Evolutionary conservation across 1,140 invertebrate genomes (phyloP).

Genomic region (Camponotus floridanus): DNA sequence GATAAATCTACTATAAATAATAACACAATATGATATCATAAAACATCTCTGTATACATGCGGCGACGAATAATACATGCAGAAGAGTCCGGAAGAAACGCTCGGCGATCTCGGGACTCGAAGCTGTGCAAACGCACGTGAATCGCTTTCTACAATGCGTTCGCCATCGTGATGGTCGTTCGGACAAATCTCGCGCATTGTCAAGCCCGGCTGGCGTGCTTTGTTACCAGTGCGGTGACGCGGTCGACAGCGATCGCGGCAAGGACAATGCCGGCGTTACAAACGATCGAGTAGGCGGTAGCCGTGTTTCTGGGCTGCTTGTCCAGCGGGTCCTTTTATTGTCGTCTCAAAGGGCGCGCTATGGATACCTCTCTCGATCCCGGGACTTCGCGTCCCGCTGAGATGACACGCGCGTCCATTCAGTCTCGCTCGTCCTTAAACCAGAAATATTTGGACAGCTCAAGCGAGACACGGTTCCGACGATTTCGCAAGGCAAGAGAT

Average conservation of each 20-base stretch:
- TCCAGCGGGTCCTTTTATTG: constrained; percentile 73
- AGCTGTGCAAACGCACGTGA: constrained; percentile 61
- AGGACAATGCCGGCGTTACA: constrained; percentile 61
- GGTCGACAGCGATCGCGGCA: constrained; percentile 48
- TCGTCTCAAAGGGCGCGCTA: constrained; percentile 56
- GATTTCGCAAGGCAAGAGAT: constrained; percentile 11
- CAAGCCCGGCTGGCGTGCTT: constrained; percentile 58
- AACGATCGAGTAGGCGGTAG: constrained; percentile 78
- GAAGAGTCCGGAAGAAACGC: not conserved
- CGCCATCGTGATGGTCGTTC: constrained; percentile 60
- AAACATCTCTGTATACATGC: not conserved
- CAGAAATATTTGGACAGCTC: constrained; percentile 53
- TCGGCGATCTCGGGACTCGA: constrained; percentile 13
- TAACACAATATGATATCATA: not conserved
- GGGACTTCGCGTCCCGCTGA: constrained; percentile 60
- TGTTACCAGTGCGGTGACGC: constrained; percentile 62
- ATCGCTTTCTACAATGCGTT: constrained; percentile 26
- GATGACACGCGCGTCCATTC: constrained; percentile 67
- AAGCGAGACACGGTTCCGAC: not conserved
- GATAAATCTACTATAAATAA: not conserved
- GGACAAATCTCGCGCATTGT: constrained; percentile 78
- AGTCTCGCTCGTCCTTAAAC: constrained; percentile 29
- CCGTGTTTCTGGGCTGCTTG: constrained; percentile 75
- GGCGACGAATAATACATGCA: constrained; percentile 14
- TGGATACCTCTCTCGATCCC: constrained; percentile 39